phyloP scores from a whole-genome alignment of 2,888 invertebrate species.

The Conchocele bisecta region DNA sequence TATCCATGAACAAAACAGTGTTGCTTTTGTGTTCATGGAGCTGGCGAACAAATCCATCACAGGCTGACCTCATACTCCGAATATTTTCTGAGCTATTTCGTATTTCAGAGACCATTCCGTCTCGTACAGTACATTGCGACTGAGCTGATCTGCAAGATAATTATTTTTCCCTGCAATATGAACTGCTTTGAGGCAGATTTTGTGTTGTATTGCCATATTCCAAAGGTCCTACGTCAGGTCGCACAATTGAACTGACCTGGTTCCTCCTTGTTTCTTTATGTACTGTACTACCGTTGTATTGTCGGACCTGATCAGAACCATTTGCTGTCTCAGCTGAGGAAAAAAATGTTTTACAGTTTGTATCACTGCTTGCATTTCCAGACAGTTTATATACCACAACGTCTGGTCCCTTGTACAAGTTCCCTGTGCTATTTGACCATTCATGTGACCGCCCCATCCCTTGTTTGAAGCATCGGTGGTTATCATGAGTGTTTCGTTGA shows the following conservation, averaged over 20 bases:
- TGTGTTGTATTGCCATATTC: background rate
- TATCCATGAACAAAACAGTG: background rate
- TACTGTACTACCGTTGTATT: too few species aligned
- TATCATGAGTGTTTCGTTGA: background rate
- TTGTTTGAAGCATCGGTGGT: too few species aligned
- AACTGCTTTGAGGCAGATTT: slow-evolving; percentile 8
- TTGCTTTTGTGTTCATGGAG: background rate
- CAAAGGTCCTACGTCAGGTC: background rate
- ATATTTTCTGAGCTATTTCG: slow-evolving; percentile 10
- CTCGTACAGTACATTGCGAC: background rate
- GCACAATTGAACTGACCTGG: background rate
- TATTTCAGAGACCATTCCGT: slow-evolving; percentile 30
- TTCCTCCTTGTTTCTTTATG: too few species aligned
- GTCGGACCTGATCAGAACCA: background rate
- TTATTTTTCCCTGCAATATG: slow-evolving; percentile 24
- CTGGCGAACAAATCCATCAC: slow-evolving; percentile 37
- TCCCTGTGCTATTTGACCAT: too few species aligned
- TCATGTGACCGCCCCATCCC: too few species aligned
- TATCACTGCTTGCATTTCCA: too few species aligned
- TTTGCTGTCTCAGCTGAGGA: background rate
- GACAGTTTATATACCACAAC: too few species aligned
- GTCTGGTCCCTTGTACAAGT: too few species aligned
- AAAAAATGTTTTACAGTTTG: too few species aligned
- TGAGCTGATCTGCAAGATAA: slow-evolving; percentile 12
- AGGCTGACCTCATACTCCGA: background rate